Evolutionary conservation across 1,140 invertebrate genomes (phyloP), one percentile per base, ranked within the genome.

Genomic region (Arctopsyche grandis): DNA sequence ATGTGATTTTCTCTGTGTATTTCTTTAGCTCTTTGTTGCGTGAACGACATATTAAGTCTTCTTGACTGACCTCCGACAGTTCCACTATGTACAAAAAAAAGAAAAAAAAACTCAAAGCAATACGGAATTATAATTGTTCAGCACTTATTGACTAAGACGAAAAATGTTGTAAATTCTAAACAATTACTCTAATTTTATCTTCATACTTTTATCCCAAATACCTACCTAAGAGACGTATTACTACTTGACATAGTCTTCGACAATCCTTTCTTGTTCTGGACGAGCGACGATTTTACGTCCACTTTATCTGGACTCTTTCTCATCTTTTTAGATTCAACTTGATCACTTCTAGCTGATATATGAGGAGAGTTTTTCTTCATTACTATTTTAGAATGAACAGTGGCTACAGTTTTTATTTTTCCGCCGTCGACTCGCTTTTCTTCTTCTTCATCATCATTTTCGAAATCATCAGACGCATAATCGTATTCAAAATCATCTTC

Each of bases 1-100:
- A 89, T 88, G 77, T 88, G 85, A 71, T 89, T 89, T 77, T 89
- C 86, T 22, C 88, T 83, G 56, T 89, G 87, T 5, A 89, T 89
- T 60, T 89, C 87, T 0, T 86, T 84, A 1, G 87, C 82, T 7
- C 88, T 83, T n/a, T 88, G 87, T 76, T 89, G 88, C 0, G 87
- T 85, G 71, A 89, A 89, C 0, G 88, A 88, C 88, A 88, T 89
- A 80, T 89, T 89, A 21, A 88, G 85, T 85, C 56, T 83, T 78
- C 7, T 84, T 83, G 5, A 85, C 81, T 48, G 85, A 86, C 69
- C 86, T 87, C 83, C 29, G 1, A 29, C 9, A 46, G 52, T 46
- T 79, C 74, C 29, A 43, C 69, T 77, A 43, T 3, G 12, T 69
- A 77, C 21, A 43, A 69, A 16, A 38, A 19, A 5, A 52, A 52